Percentiles rank a stretch among this genome's conserved stretches.
These are phyloP conservation scores for Tursiops truncatus DNA, from an alignment of 2,113 vertebrate species.

Conservation along the genomic window DNA sequence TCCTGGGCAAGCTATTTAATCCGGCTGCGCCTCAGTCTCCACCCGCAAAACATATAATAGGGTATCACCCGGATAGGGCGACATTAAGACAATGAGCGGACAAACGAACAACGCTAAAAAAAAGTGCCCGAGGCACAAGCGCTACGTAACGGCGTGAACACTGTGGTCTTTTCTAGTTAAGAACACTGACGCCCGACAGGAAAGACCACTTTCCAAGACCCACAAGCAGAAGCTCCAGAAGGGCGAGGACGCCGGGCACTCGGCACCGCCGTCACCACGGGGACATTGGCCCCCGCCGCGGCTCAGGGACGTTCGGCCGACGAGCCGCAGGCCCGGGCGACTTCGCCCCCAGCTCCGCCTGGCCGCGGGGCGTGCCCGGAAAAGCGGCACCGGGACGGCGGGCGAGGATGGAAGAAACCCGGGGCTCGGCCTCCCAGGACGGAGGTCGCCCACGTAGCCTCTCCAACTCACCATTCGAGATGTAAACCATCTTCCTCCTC, in stretches of 20 bases:
- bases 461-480: conserved; percentile 91
- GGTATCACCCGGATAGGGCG: rapidly evolving
- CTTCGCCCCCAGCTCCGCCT: neutral
- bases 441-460: neutral
- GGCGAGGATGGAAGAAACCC: no score
- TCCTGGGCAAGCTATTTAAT: no score
- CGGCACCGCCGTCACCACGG: rapidly evolving
- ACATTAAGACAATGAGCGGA: rapidly evolving
- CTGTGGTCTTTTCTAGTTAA: neutral
- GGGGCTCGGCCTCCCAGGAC: neutral
- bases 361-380: neutral
- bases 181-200: neutral
- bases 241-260: neutral
- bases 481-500: conserved; percentile 89
- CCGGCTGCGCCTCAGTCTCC: neutral
- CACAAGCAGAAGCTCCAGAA: neutral
- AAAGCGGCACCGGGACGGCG: neutral
- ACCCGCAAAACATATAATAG: neutral
- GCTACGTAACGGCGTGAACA: neutral
- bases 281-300: neutral
- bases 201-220: neutral
- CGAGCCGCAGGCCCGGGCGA: neutral
- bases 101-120: rapidly evolving
- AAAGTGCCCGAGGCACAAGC: neutral
- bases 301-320: neutral